Conservation (phyloP, 2,113 vertebrate genomes). For the Rutilus rutilus region DNA sequence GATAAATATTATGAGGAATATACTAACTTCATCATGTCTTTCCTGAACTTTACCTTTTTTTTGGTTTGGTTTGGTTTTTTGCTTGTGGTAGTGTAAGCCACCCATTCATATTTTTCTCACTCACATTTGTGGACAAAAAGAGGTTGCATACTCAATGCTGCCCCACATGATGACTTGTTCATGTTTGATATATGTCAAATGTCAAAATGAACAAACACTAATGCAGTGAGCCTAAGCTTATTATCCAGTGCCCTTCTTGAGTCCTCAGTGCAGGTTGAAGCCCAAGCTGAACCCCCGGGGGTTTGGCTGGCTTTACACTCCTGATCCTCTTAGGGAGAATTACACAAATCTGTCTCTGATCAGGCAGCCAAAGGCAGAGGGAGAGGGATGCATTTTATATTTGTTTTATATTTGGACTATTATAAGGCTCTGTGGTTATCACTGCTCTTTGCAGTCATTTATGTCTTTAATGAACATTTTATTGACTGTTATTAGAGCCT, state of each 20-base stretch:
- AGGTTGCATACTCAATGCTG: neutral
- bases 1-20: neutral
- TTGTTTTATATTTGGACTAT: neutral
- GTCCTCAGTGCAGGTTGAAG: constrained; percentile 66
- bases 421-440: neutral
- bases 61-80: neutral
- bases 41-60: neutral
- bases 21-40: neutral
- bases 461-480: neutral
- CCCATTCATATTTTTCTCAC: neutral
- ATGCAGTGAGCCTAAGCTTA: constrained; percentile 73
- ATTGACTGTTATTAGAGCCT: neutral
- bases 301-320: constrained; percentile 71
- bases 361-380: constrained; percentile 64
- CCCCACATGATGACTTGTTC: neutral
- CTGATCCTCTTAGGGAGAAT: constrained; percentile 78
- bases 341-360: constrained; percentile 79
- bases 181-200: constrained; percentile 9
- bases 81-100: neutral
- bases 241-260: constrained; percentile 68
- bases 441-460: neutral
- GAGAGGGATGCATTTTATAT: constrained; percentile 10
- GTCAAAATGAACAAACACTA: constrained; percentile 44
- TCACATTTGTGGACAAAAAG: neutral
- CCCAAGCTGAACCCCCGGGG: constrained; percentile 68